These are phyloP conservation scores for Camptogramma bilineatum DNA, from an alignment of 2,888 invertebrate genomes.

Conservation along the genomic window DNA sequence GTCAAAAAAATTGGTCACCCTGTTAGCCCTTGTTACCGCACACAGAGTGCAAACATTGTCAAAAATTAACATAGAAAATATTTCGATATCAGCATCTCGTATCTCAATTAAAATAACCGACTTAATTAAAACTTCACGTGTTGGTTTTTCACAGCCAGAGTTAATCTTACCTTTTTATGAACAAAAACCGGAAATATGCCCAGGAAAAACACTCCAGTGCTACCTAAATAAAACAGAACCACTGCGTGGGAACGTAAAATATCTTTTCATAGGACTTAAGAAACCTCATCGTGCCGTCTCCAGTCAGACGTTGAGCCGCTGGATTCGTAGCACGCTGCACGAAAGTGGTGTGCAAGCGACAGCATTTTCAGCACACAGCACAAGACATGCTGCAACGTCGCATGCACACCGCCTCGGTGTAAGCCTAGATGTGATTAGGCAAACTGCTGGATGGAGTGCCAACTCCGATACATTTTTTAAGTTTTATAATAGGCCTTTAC, in stretches of 20 bases:
- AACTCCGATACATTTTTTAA: background rate
- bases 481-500: constrained; percentile 1
- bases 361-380: constrained; percentile 4
- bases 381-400: constrained; percentile 11
- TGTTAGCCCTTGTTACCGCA: too few species aligned
- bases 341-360: background rate
- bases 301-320: constrained; percentile 17
- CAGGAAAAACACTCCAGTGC: background rate
- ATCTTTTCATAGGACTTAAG: background rate
- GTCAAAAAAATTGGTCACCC: background rate
- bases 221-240: background rate
- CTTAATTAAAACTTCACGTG: constrained; percentile 13
- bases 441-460: background rate
- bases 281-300: background rate
- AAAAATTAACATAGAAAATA: constrained; percentile 1
- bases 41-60: background rate
- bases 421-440: background rate
- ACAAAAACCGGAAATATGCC: constrained; percentile 16
- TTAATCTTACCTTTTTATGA: constrained; percentile 6
- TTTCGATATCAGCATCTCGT: background rate
- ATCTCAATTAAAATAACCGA: constrained; percentile 2
- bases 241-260: background rate
- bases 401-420: background rate
- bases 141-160: background rate
- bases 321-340: background rate